Percentiles rank a stretch among this genome's conserved stretches.
Conservation (phyloP, 2,888 invertebrate species). For the Sthenelais limicola region DNA sequence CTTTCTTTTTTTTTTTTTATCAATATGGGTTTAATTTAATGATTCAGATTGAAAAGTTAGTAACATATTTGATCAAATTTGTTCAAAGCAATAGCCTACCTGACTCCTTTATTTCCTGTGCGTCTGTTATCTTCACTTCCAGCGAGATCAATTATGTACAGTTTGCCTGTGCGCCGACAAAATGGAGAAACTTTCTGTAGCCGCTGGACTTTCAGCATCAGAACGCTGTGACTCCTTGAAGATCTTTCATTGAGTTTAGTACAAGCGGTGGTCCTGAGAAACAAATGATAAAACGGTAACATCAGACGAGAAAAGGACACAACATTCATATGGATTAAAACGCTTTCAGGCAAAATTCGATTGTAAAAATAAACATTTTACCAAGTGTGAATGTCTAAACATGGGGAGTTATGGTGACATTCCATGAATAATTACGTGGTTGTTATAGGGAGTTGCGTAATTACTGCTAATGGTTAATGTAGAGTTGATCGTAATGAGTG, state of each 20-base stretch:
- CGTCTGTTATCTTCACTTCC: constrained; percentile 69
- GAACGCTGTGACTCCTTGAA: constrained; percentile 68
- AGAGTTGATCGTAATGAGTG: no score
- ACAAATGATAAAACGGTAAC: constrained; percentile 10
- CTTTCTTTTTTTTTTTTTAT: no score
- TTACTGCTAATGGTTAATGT: no score
- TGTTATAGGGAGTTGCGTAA: no score
- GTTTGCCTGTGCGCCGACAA: constrained; percentile 60
- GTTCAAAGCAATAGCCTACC: constrained; percentile 52
- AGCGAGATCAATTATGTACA: constrained; percentile 68
- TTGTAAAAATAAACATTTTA: no score
- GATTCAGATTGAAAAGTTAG: no score
- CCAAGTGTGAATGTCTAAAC: no score
- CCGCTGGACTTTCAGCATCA: constrained; percentile 61
- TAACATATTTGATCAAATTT: no score
- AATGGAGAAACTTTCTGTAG: constrained; percentile 50
- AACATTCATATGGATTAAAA: neutral
- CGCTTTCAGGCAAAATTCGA: no score
- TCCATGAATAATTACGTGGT: no score
- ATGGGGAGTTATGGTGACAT: no score
- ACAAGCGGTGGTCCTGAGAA: constrained; percentile 64
- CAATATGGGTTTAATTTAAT: no score
- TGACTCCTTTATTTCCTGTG: constrained; percentile 67
- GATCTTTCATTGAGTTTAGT: constrained; percentile 66
- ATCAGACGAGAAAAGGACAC: neutral